A percentile compares a stretch with the other conserved stretches of the same genome.
phyloP scores from a whole-genome alignment of 2,797 vertebrate genomes.

The Tympanoctomys barrerae region DNA sequence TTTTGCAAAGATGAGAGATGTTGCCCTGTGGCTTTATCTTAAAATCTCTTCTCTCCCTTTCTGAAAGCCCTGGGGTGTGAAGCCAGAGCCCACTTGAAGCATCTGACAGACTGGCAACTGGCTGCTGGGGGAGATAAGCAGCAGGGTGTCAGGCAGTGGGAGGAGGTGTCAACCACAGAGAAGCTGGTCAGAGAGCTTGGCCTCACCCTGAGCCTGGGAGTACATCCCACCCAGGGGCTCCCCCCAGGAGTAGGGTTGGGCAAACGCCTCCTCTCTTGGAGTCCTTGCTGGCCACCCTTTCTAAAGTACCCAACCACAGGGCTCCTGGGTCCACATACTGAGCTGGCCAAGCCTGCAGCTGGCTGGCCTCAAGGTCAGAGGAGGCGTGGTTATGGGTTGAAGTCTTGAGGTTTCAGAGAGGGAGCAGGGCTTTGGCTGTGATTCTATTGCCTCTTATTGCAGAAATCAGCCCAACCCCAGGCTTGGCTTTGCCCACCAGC shows the following conservation, averaged over 20 bases:
- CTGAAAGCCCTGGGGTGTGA: constrained; percentile 72
- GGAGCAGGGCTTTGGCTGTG: constrained; percentile 40
- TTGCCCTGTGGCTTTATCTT: constrained; percentile 27
- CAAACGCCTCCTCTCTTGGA: not conserved
- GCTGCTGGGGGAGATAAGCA: constrained; percentile 57
- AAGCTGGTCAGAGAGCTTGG: not conserved
- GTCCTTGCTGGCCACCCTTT: not conserved
- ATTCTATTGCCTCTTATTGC: not conserved
- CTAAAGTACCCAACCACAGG: not conserved
- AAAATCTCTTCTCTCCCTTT: constrained; percentile 59
- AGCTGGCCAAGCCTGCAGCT: not conserved
- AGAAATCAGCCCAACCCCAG: not conserved
- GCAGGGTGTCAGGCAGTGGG: constrained; percentile 71
- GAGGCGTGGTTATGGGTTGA: not conserved
- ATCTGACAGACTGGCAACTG: constrained; percentile 66
- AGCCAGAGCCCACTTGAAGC: constrained; percentile 59
- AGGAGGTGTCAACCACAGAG: constrained; percentile 78
- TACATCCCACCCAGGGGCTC: not conserved
- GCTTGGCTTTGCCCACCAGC: not conserved
- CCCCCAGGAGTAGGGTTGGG: not conserved
- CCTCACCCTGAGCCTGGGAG: not conserved
- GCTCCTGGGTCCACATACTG: not conserved
- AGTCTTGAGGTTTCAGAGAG: constrained; percentile 58
- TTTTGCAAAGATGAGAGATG: constrained; percentile 74
- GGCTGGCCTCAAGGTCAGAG: constrained; percentile 22